Evolutionary conservation across 1,140 invertebrate genomes (phyloP).

Genomic region (Mya arenaria): DNA sequence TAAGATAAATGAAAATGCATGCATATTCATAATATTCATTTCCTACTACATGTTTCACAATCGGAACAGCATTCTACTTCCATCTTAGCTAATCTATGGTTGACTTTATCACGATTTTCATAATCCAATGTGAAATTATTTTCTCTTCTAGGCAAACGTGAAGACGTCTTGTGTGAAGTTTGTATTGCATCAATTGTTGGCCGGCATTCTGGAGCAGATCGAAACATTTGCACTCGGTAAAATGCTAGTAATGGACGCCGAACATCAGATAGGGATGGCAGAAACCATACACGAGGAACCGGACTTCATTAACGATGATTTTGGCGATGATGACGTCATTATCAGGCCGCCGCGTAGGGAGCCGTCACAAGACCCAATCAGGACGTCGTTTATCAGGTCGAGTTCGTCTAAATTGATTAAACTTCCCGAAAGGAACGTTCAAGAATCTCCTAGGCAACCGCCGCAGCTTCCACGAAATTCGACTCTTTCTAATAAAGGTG

Average conservation of each 20-base stretch:
- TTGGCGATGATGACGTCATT: not conserved
- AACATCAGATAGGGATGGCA: not conserved
- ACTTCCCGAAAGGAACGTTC: not conserved
- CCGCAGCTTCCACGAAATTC: no score
- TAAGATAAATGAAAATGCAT: no score
- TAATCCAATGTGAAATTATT: no score
- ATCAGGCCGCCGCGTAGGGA: not conserved
- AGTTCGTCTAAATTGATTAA: conserved; percentile 42
- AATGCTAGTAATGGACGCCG: not conserved
- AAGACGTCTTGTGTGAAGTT: conserved; percentile 17
- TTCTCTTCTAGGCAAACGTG: not conserved
- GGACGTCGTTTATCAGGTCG: conserved; percentile 43
- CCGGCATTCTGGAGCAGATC: conserved; percentile 19
- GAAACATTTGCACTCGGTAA: conserved; percentile 42
- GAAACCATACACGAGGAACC: not conserved
- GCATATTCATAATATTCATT: no score
- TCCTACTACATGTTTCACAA: no score
- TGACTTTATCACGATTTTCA: no score
- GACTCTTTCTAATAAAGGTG: not conserved
- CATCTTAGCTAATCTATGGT: no score
- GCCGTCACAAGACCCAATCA: conserved; percentile 7
- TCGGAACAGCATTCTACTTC: no score
- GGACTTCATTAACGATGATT: not conserved
- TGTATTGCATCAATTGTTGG: conserved; percentile 28
- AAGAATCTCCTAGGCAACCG: not conserved